Evolutionary conservation across 2,113 vertebrate genomes (phyloP), one percentile per base, ranked within the genome.

Genomic region (Nanorana parkeri): DNA sequence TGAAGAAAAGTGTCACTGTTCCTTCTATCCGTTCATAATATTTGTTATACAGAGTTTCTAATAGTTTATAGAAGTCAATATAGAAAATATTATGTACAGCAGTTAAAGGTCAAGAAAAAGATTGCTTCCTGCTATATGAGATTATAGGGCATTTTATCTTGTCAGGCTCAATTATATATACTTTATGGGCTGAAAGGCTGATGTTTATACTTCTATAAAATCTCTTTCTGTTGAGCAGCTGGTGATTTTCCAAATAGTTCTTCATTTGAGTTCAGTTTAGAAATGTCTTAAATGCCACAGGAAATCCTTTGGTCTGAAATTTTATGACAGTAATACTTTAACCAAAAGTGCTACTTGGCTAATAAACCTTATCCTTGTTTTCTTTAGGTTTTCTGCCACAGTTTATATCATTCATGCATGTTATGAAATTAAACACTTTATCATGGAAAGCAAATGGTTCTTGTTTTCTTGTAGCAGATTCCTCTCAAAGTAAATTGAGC

Each of bases 341-440:
- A 54, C 79, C 68, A 81, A 80, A 73, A 81, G 78, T 73, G 79
- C 79, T 73, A 73, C 36, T 71, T 28, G 41, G 20, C 68, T 81
- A 73, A 73, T 81, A 81, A 73, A 72, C 79, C 79, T 73, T 65
- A 73, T 81, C 79, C 79, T 73, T 81, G 60, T 81, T 81, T 81
- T 73, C 79, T 73, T 81, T 81, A 64, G 79, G 41, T 55, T 73
- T 73, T 73, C 79, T 55, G n/a, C 41, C 65, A 23, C 60, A 52
- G 73, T 73, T 73, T 73, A 63, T 80, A 61, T 55, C 68, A 73
- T 51, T 28, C 8, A 73, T 81, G 20, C 19, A 55, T 73, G 41
- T 54, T 81, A 56, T 65, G 41, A 81, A 65, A 65, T 73, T 72
- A 81, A 81, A 69, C 68, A 80, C 60, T 77, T 69, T 69, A 60